Percentiles rank a stretch among this genome's conserved stretches.
These are phyloP conservation scores for Tetranychus truncatus DNA, from an alignment of 2,888 invertebrate species.

Conservation along the genomic window DNA sequence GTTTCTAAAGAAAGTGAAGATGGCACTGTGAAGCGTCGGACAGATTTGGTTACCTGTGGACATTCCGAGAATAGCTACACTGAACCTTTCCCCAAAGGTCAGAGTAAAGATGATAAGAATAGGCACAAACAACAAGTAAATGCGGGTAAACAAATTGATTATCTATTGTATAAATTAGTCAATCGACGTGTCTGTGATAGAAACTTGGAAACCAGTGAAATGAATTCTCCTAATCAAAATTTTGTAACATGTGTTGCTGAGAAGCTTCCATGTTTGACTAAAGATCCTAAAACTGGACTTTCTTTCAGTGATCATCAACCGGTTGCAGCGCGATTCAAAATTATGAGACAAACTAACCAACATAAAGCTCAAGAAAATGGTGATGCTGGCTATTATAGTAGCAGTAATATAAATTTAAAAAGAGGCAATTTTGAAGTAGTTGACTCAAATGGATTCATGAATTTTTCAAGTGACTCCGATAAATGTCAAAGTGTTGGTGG, in stretches of 20 bases:
- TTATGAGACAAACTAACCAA: neutral
- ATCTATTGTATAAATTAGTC: slow-evolving; percentile 19
- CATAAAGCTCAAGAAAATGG: neutral
- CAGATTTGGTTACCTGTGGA: slow-evolving; percentile 52
- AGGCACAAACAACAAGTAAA: neutral
- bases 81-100: neutral
- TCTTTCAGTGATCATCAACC: slow-evolving; percentile 63
- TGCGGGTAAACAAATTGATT: slow-evolving; percentile 22
- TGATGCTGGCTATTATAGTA: neutral
- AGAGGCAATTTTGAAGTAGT: neutral
- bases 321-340: slow-evolving; percentile 42
- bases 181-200: neutral
- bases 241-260: neutral
- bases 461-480: neutral
- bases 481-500: neutral
- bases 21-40: slow-evolving; percentile 14
- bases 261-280: slow-evolving; percentile 13
- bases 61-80: slow-evolving; percentile 66
- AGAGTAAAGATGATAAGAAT: slow-evolving; percentile 4
- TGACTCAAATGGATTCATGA: neutral
- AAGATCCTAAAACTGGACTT: slow-evolving; percentile 19
- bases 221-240: neutral
- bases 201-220: neutral
- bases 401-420: neutral
- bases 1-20: too few species aligned